These are phyloP conservation scores for Zygogramma bicolorata DNA, from an alignment of 2,888 invertebrate genomes.

Conservation along the genomic window DNA sequence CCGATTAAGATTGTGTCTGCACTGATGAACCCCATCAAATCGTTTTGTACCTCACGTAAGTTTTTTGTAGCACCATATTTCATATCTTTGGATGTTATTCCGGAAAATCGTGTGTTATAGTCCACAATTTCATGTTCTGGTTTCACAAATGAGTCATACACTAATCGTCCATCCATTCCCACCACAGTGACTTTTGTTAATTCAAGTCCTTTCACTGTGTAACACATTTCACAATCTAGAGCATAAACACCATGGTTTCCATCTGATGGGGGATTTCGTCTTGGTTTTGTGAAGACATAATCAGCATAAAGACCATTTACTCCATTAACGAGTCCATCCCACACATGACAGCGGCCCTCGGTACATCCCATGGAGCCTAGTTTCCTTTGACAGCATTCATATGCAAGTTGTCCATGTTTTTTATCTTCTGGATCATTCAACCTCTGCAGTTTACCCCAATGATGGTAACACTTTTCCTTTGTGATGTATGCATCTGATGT, in stretches of 20 bases:
- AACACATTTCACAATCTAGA: constrained; percentile 98
- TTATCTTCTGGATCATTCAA: constrained; percentile 48
- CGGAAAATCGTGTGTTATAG: constrained; percentile 96
- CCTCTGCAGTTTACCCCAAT: constrained; percentile 84
- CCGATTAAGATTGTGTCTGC: constrained; percentile 93
- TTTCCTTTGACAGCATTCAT: constrained; percentile 75
- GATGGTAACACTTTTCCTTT: constrained; percentile 84
- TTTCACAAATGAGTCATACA: constrained; percentile 87
- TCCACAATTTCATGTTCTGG: constrained; percentile 89
- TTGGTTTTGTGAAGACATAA: constrained; percentile 42
- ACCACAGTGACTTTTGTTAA: constrained; percentile 90
- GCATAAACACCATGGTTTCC: constrained; percentile 76
- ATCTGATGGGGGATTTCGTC: constrained; percentile 72
- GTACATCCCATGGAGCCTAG: constrained; percentile 75
- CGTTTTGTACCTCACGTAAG: constrained; percentile 85
- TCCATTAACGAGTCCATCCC: constrained; percentile 75
- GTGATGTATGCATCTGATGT: constrained; percentile 72
- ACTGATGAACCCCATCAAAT: constrained; percentile 83
- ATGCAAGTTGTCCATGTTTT: constrained; percentile 57
- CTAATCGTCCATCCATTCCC: constrained; percentile 77
- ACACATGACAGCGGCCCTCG: constrained; percentile 78
- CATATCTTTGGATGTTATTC: constrained; percentile 80
- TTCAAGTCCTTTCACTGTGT: constrained; percentile 88
- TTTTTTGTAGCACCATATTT: constrained; percentile 70
- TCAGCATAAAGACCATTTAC: constrained; percentile 77